These are phyloP conservation scores for Bombus difficillimus DNA, from an alignment of 1,140 invertebrate genomes.

Conservation along the genomic window DNA sequence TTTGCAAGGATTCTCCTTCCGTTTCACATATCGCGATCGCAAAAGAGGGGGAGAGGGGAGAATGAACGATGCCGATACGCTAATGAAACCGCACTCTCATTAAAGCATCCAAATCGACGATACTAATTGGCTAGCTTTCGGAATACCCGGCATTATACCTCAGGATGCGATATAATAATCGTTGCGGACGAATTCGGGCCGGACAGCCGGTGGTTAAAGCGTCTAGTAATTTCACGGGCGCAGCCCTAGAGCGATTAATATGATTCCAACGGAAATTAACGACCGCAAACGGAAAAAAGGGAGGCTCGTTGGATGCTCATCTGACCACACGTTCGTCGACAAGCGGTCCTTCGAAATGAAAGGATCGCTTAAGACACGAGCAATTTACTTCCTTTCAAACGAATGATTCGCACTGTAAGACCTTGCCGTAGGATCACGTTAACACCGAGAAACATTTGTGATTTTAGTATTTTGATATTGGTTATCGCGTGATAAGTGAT, in stretches of 20 bases:
- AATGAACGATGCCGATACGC: conserved; percentile 50
- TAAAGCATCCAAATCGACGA: conserved; percentile 75
- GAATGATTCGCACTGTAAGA: neutral
- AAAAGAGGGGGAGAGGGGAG: neutral
- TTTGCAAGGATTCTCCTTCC: conserved; percentile 50
- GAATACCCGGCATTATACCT: conserved; percentile 76
- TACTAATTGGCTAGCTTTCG: conserved; percentile 75
- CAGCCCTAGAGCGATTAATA: conserved; percentile 73
- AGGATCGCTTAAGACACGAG: conserved; percentile 5
- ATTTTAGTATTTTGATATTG: neutral
- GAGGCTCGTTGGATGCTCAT: conserved; percentile 14
- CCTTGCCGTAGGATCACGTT: neutral
- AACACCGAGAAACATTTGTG: neutral
- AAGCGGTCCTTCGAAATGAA: conserved; percentile 13
- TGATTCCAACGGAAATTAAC: conserved; percentile 70
- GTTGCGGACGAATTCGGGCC: conserved; percentile 68
- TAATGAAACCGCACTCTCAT: conserved; percentile 73
- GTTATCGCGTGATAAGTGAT: neutral
- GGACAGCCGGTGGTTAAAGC: conserved; percentile 78
- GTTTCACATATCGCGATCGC: conserved; percentile 55
- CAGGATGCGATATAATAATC: conserved; percentile 71
- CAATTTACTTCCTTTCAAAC: neutral
- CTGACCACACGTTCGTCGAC: conserved; percentile 26
- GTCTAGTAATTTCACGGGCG: conserved; percentile 73
- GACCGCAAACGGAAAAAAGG: conserved; percentile 63